Evolutionary conservation across 2,113 vertebrate genomes (phyloP), one percentile per base, ranked within the genome.

Genomic region (Oenanthe oenanthe): DNA sequence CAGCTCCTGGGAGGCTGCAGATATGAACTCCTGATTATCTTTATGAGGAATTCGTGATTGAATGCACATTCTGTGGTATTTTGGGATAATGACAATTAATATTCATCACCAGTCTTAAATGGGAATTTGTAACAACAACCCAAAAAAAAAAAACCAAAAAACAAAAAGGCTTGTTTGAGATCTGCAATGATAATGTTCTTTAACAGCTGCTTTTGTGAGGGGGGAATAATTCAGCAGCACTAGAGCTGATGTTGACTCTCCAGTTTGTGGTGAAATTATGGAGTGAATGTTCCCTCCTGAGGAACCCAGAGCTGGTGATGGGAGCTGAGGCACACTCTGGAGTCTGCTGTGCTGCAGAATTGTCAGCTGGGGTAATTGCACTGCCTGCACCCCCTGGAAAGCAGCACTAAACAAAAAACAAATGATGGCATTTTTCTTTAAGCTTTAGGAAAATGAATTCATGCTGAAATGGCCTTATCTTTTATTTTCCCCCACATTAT

Each of bases 181-280:
- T 89, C 56, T 66, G 76, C 82, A 83, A 85, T 50, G 75, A 65
- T 85, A 68, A 95, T 73, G 47, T 57, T 87, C 62, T 51, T 75
- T 65, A 75, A 88, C 93, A 89, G 92, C 89, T 96, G 91, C 86
- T 81, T 89, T 89, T 80, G 86, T 71, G 79, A 85, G 42, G 24
- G 9, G 89, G 72, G 21, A 48, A 60, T 86, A 81, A 78, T 88
- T 93, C 38, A 50, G 50, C 77, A 85, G 32, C 57, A 15, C 77
- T 77, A 61, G 67, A 92, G 83, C 77, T 85, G 89, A 61, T 85
- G 71, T 36, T 81, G 70, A 9, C 50, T 89, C 79, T 94, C 70
- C 71, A 56, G 77, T 72, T 88, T 47, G 80, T 65, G 77, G 42
- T 50, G 57, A 47, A 93, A 93, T 92, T 12, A 67, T 48, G n/a